These are phyloP conservation scores for Raja brachyura DNA, from an alignment of 2,113 vertebrate species.

Conservation along the genomic window DNA sequence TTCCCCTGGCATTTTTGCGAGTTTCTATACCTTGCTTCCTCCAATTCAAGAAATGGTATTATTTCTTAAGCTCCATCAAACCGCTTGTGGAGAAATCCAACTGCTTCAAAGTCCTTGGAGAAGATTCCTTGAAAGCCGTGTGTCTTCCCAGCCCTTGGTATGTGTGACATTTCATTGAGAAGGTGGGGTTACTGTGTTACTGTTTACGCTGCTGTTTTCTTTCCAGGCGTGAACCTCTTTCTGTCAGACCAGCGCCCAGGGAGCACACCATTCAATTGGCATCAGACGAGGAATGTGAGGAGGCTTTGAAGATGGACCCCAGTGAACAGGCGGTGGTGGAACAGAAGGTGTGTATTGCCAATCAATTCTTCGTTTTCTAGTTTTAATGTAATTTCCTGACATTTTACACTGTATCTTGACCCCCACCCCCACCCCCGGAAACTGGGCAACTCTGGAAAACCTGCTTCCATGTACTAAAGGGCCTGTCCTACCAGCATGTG, in stretches of 20 bases:
- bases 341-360: conserved; percentile 57
- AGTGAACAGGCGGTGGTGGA: conserved; percentile 66
- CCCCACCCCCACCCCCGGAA: no score
- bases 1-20: neutral
- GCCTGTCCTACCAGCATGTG: no score
- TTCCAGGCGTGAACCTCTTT: conserved; percentile 45
- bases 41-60: neutral
- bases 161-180: no score
- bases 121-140: no score
- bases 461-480: neutral
- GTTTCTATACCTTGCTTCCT: neutral
- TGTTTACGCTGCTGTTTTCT: no score
- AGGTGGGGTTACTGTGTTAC: no score
- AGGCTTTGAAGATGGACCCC: conserved; percentile 70
- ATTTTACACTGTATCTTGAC: neutral
- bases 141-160: no score
- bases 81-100: neutral
- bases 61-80: neutral
- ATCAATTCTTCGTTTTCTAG: neutral
- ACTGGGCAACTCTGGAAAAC: neutral
- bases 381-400: neutral
- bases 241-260: conserved; percentile 52
- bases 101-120: no score
- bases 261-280: conserved; percentile 72
- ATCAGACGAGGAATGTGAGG: conserved; percentile 72